A percentile compares a stretch with the other conserved stretches of the same genome.
Conservation (phyloP, 2,113 vertebrate genomes). For the Lycocorax pyrrhopterus region DNA sequence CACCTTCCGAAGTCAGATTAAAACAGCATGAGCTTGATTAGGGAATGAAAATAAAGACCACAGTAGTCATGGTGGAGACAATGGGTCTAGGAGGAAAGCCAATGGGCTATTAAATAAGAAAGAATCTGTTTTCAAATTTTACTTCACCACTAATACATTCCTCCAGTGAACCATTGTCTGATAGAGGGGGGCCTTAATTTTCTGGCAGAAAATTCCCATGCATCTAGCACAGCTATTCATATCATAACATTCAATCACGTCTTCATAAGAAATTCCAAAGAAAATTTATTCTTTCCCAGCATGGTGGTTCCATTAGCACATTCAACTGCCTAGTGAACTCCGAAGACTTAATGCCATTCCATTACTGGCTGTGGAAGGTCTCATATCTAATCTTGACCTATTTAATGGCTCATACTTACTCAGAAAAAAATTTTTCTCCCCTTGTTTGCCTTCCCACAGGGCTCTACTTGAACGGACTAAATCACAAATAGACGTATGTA, state of each 20-base stretch:
- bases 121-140: slow-evolving; percentile 84
- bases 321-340: slow-evolving; percentile 65
- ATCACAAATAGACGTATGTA: neutral
- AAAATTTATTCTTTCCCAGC: slow-evolving; percentile 69
- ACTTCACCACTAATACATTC: slow-evolving; percentile 77
- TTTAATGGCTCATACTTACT: slow-evolving; percentile 10
- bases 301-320: slow-evolving; percentile 67
- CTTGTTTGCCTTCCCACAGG: neutral
- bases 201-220: slow-evolving; percentile 59
- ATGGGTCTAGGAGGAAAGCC: slow-evolving; percentile 74
- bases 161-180: slow-evolving; percentile 64
- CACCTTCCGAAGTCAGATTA: neutral
- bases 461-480: neutral
- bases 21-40: slow-evolving; percentile 70
- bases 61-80: neutral
- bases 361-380: slow-evolving; percentile 58
- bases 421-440: neutral
- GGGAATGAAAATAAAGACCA: slow-evolving; percentile 65
- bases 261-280: slow-evolving; percentile 60
- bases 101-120: slow-evolving; percentile 91
- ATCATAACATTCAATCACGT: slow-evolving; percentile 66
- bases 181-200: slow-evolving; percentile 62
- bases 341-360: slow-evolving; percentile 64
- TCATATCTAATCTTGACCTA: slow-evolving; percentile 70
- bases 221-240: slow-evolving; percentile 64